Percentiles rank a stretch among this genome's conserved stretches.
Evolutionary conservation across 2,888 invertebrate genomes (phyloP).

Genomic region (Druceiella hillmani): DNA sequence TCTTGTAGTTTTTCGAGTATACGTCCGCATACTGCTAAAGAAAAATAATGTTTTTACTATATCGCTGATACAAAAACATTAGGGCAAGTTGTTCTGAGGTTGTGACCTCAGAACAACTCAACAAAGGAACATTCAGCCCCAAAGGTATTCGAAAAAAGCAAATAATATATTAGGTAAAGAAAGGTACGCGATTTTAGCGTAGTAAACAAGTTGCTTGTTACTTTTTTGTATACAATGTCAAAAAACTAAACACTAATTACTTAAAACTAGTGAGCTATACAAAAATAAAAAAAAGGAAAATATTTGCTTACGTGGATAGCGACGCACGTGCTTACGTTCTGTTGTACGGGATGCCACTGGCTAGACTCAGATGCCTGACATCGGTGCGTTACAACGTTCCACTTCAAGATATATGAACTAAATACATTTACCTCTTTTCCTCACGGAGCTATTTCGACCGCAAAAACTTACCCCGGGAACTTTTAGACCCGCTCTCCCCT

Average conservation of each 20-base stretch:
- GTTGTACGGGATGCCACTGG: no score
- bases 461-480: constrained; percentile 17
- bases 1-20: constrained; percentile 12
- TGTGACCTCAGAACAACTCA: background rate
- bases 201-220: no score
- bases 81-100: constrained; percentile 4
- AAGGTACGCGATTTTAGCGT: no score
- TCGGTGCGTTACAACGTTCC: no score
- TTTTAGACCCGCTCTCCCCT: constrained; percentile 13
- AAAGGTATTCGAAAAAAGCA: background rate
- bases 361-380: no score
- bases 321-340: no score
- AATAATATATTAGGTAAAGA: no score
- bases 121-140: constrained; percentile 2
- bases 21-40: constrained; percentile 11
- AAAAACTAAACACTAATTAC: no score
- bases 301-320: constrained; percentile 11
- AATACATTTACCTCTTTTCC: constrained; percentile 14
- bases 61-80: constrained; percentile 2
- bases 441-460: constrained; percentile 12
- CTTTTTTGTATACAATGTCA: no score
- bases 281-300: constrained; percentile 12
- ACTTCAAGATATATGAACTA: no score
- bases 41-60: no score
- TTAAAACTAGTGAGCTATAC: constrained; percentile 5